These are phyloP conservation scores for Meteorus sp. DNA, from an alignment of 1,140 invertebrate genomes.

Conservation along the genomic window DNA sequence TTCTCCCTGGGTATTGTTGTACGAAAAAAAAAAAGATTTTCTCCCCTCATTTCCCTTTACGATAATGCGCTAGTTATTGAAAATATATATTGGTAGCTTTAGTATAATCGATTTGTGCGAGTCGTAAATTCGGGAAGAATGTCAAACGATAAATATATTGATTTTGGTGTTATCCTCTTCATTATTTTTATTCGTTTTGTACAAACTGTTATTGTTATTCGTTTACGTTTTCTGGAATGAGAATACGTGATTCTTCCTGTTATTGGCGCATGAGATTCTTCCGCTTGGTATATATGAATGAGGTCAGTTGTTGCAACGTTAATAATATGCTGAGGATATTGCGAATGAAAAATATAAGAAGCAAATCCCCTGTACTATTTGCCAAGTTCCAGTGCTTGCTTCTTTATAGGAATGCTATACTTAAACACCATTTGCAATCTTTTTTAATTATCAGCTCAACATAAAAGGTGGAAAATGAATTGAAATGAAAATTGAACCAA, in stretches of 20 bases:
- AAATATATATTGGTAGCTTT: not conserved
- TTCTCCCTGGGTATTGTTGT: not conserved
- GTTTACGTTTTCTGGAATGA: not conserved
- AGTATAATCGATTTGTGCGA: too few relatives aligned
- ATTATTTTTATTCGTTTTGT: too few relatives aligned
- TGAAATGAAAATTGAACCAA: not conserved
- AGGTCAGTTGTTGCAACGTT: slow-evolving; percentile 2
- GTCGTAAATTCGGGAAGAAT: not conserved
- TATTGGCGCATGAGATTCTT: too few relatives aligned
- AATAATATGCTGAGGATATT: slow-evolving; percentile 1
- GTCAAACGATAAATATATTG: slow-evolving; percentile 1
- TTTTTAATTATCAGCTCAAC: slow-evolving; percentile 2
- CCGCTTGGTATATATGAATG: not conserved
- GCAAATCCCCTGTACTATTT: not conserved
- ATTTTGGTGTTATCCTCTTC: not conserved
- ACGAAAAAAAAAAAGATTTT: not conserved
- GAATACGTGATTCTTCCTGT: not conserved
- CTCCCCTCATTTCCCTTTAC: not conserved
- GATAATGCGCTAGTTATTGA: not conserved
- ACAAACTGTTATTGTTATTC: not conserved
- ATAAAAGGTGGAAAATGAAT: not conserved
- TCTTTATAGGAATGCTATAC: not conserved
- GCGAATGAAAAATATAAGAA: not conserved
- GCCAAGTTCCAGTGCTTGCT: not conserved
- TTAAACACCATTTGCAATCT: slow-evolving; percentile 3